Conservation (phyloP, 1,140 invertebrate genomes). For the Triops cancriformis region DNA sequence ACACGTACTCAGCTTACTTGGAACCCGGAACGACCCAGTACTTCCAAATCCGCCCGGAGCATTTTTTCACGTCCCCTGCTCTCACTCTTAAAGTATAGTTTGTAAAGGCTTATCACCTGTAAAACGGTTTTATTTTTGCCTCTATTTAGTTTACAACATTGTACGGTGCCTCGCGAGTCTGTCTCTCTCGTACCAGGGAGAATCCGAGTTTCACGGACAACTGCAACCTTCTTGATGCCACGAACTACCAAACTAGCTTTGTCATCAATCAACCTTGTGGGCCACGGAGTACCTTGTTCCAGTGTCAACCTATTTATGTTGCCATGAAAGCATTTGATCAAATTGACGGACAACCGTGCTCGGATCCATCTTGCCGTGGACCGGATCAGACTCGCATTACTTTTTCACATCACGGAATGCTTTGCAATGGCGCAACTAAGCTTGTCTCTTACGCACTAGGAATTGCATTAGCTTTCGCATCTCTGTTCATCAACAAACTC, state of each 20-base stretch:
- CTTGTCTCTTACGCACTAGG: neutral
- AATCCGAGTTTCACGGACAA: conserved; percentile 16
- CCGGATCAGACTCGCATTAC: neutral
- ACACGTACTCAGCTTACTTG: conserved; percentile 16
- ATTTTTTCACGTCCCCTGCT: conserved; percentile 14
- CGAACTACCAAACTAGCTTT: conserved; percentile 19
- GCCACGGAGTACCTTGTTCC: neutral
- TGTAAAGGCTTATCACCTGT: neutral
- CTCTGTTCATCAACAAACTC: neutral
- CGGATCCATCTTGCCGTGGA: neutral
- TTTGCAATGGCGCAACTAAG: neutral
- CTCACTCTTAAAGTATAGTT: conserved; percentile 11
- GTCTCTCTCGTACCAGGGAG: conserved; percentile 16
- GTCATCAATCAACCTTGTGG: conserved; percentile 24
- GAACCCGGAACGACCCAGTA: conserved; percentile 17
- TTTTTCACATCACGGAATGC: neutral
- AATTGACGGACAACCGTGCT: neutral
- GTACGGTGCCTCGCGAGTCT: conserved; percentile 21
- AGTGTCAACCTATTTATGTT: conserved; percentile 21
- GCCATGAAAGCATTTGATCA: conserved; percentile 3
- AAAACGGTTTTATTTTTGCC: too few relatives aligned
- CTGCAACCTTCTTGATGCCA: conserved; percentile 11
- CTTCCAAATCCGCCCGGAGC: conserved; percentile 15
- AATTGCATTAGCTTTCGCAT: neutral
- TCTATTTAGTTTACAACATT: conserved; percentile 15